These are phyloP conservation scores for Cyprinodon variegatus DNA, from an alignment of 2,113 vertebrate genomes.

Conservation along the genomic window DNA sequence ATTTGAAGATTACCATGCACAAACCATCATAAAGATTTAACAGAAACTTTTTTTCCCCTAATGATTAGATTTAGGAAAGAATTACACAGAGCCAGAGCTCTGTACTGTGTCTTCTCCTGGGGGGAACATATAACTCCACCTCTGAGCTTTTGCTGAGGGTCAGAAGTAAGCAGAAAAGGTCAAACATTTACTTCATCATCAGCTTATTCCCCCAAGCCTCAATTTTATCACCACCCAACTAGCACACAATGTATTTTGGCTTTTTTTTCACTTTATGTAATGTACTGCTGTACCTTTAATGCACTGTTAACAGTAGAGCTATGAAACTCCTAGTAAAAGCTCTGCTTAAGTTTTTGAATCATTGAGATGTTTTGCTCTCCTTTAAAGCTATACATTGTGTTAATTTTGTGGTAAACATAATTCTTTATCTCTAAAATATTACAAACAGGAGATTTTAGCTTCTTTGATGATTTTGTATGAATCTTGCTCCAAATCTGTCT, in stretches of 20 bases:
- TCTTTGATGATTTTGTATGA: no score
- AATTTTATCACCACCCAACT: conserved; percentile 43
- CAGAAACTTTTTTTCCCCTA: conserved; percentile 34
- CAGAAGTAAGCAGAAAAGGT: conserved; percentile 57
- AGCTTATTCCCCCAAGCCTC: conserved; percentile 40
- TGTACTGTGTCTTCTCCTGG: conserved; percentile 57
- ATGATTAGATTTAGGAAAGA: conserved; percentile 47
- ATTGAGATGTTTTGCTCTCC: no score
- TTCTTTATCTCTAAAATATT: no score
- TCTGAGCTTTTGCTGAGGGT: conserved; percentile 62
- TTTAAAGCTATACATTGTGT: no score
- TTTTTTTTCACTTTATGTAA: neutral
- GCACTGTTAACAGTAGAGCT: no score
- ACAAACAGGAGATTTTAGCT: no score
- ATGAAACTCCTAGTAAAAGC: no score
- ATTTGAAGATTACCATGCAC: neutral
- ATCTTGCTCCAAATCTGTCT: no score
- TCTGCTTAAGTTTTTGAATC: no score
- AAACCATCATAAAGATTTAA: conserved; percentile 38
- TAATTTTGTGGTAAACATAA: no score
- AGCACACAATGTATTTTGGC: conserved; percentile 8
- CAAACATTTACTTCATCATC: conserved; percentile 58
- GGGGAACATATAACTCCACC: conserved; percentile 71
- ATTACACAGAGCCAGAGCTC: conserved; percentile 45
- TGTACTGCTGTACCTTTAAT: no score